These are phyloP conservation scores for Enteromius thamalakanensis DNA, from an alignment of 2,797 vertebrate genomes.

Conservation along the genomic window DNA sequence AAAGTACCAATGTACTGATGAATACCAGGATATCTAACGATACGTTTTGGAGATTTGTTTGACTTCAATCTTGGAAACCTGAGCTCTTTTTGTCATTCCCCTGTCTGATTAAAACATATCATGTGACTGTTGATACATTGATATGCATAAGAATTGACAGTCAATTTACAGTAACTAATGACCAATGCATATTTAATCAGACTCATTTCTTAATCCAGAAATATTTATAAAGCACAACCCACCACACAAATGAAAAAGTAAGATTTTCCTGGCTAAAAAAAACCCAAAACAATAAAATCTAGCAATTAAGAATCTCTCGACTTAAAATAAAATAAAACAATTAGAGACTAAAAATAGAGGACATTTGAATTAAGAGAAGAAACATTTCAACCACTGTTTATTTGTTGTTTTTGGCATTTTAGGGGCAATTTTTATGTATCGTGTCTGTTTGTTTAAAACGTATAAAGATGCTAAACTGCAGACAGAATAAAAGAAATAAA, in stretches of 20 bases:
- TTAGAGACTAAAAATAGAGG: not conserved
- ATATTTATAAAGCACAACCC: constrained; percentile 8
- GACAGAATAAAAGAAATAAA: not conserved
- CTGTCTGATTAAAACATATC: constrained; percentile 19
- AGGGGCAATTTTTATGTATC: constrained; percentile 5
- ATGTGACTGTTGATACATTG: constrained; percentile 49
- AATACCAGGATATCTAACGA: not conserved
- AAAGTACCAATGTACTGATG: constrained; percentile 9
- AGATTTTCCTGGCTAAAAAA: not conserved
- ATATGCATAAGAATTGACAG: not conserved
- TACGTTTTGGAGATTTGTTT: constrained; percentile 30
- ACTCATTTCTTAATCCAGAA: not conserved
- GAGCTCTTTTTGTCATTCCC: constrained; percentile 26
- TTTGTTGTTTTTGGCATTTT: not conserved
- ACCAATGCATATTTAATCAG: not conserved
- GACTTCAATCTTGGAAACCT: not conserved
- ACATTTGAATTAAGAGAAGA: not conserved
- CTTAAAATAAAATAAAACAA: not conserved
- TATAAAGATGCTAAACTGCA: not conserved
- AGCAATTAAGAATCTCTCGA: not conserved
- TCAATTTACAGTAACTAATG: not conserved
- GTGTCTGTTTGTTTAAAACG: not conserved
- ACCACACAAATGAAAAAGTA: not conserved
- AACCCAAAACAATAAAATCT: not conserved
- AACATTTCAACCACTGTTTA: not conserved